Conservation (phyloP, 1,140 invertebrate species). For the Colletes latitarsis region DNA sequence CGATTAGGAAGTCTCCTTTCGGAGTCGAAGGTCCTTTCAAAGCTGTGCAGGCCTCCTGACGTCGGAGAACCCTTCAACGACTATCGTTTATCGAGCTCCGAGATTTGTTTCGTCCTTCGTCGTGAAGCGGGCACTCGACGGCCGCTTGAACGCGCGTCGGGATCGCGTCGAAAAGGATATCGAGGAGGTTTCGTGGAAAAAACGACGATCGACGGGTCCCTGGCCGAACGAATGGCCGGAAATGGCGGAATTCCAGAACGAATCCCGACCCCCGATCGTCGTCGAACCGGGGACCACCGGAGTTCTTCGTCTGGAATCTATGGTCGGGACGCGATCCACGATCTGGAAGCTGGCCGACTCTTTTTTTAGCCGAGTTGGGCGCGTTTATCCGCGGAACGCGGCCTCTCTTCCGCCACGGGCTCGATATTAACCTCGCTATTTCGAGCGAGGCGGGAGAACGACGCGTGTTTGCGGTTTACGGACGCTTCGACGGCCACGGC, state of each 20-base stretch:
- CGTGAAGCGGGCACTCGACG: background rate
- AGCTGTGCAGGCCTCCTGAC: background rate
- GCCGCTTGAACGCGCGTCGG: background rate
- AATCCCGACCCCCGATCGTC: background rate
- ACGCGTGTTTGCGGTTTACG: slow-evolving; percentile 9
- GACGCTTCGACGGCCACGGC: background rate
- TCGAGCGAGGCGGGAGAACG: background rate
- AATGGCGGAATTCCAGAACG: slow-evolving; percentile 4
- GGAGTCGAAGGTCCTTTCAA: background rate
- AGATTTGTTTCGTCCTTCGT: background rate
- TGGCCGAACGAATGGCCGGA: background rate
- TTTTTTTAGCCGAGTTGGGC: slow-evolving; percentile 10
- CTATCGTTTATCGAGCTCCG: background rate
- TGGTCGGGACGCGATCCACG: background rate
- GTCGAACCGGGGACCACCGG: background rate
- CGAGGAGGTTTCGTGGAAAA: background rate
- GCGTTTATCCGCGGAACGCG: background rate
- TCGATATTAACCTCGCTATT: slow-evolving; percentile 24
- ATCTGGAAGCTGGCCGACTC: background rate
- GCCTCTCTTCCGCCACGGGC: slow-evolving; percentile 8
- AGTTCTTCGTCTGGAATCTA: background rate
- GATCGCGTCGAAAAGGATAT: background rate
- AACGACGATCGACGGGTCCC: background rate
- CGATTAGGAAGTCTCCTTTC: slow-evolving; percentile 10
- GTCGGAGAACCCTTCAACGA: background rate